A percentile compares a stretch with the other conserved stretches of the same genome.
Conservation (phyloP, 1,140 invertebrate genomes). For the Cardiocondyla obscurior region DNA sequence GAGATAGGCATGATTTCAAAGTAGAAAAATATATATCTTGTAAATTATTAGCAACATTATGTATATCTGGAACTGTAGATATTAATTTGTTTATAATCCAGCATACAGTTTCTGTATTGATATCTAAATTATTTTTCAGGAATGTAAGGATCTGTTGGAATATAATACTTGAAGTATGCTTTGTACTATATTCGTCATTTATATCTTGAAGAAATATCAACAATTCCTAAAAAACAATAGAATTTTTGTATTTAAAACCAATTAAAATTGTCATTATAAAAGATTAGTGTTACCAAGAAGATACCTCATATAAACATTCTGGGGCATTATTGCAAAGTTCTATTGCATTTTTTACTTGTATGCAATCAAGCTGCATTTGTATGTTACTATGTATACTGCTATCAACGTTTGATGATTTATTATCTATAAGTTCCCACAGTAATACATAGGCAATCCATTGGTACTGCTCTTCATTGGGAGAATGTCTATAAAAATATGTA, state of each 20-base stretch:
- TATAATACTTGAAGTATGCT: constrained; percentile 27
- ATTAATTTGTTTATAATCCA: constrained; percentile 78
- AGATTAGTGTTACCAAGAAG: neutral
- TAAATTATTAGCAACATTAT: constrained; percentile 57
- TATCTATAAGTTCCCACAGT: constrained; percentile 33
- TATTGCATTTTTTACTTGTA: constrained; percentile 58
- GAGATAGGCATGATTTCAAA: constrained; percentile 64
- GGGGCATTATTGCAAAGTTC: constrained; percentile 41
- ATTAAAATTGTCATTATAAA: neutral
- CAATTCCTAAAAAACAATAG: neutral
- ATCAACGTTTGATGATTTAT: neutral
- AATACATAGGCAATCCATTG: constrained; percentile 58
- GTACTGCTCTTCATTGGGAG: constrained; percentile 19
- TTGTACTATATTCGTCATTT: neutral
- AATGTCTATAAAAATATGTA: constrained; percentile 22
- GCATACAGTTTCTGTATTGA: constrained; percentile 66
- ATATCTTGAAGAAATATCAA: neutral
- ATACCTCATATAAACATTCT: constrained; percentile 32
- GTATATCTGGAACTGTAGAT: constrained; percentile 52
- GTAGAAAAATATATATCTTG: constrained; percentile 72
- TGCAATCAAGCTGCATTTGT: constrained; percentile 19
- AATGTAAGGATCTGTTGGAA: constrained; percentile 64
- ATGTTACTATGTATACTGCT: constrained; percentile 22
- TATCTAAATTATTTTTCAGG: constrained; percentile 69
- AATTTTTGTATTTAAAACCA: neutral